Conservation (phyloP, 37 sponge, comb jelly and placozoan species). For the Cliona cf. orientalis region DNA sequence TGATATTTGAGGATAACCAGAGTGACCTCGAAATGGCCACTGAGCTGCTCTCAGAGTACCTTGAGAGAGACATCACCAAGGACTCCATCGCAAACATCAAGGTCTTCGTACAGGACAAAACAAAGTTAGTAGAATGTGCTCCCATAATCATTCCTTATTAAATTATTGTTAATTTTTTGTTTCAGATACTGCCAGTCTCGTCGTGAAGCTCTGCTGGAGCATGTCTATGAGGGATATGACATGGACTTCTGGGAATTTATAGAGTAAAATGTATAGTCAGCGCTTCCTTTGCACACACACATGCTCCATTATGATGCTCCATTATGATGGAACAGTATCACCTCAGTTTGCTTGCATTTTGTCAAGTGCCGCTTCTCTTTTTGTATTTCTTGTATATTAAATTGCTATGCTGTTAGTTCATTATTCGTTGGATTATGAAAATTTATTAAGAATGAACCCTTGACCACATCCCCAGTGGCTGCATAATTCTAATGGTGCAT, state of each 20-base stretch:
- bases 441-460: no score
- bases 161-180: background rate
- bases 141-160: background rate
- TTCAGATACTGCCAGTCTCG: constrained; percentile 87
- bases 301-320: no score
- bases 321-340: no score
- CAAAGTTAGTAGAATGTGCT: constrained; percentile 57
- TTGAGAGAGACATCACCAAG: constrained; percentile 82
- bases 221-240: constrained; percentile 94
- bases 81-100: constrained; percentile 66
- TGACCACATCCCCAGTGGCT: no score
- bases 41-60: constrained; percentile 84
- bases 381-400: no score
- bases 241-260: constrained; percentile 88
- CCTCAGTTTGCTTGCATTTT: no score
- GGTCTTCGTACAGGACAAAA: constrained; percentile 82
- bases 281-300: no score
- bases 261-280: no score
- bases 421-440: no score
- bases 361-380: no score
- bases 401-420: no score
- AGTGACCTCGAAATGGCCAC: constrained; percentile 94
- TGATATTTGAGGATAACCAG: constrained; percentile 95
- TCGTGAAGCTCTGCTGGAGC: constrained; percentile 71
- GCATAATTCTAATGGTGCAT: no score